Conservation (phyloP, 2,797 vertebrate genomes). For the Gobionotothen gibberifrons region DNA sequence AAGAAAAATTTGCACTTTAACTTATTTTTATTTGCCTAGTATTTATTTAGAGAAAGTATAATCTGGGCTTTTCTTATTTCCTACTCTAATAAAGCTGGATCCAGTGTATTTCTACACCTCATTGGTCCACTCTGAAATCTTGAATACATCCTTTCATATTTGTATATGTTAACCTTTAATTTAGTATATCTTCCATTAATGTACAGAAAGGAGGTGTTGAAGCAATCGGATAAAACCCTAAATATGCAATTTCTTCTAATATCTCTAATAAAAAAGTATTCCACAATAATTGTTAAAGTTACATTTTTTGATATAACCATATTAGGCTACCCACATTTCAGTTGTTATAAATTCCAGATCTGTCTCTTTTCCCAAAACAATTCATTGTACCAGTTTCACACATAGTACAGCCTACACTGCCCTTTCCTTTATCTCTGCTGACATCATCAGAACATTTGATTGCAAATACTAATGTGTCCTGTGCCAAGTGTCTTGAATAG, state of each 20-base stretch:
- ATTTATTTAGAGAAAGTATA: conserved; percentile 29
- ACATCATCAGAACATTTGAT: not conserved
- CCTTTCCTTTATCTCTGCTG: not conserved
- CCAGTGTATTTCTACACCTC: not conserved
- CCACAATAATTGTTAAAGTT: not conserved
- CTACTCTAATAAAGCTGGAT: not conserved
- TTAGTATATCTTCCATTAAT: not conserved
- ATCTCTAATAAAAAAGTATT: conserved; percentile 1
- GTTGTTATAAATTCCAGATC: not conserved
- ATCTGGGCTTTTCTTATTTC: not conserved
- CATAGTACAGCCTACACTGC: not conserved
- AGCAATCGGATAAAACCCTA: not conserved
- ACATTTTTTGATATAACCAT: not conserved
- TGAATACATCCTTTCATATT: not conserved
- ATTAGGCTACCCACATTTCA: not conserved
- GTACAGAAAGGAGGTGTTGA: not conserved
- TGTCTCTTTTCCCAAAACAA: not conserved
- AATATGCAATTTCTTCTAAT: not conserved
- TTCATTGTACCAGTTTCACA: not conserved
- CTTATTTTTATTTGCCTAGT: conserved; percentile 42
- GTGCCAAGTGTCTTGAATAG: not conserved
- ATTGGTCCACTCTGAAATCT: not conserved
- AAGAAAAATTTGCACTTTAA: conserved; percentile 86
- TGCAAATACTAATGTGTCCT: not conserved
- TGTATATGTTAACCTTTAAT: not conserved